Base-by-base conservation (phyloP, 2,797 vertebrate genomes). In the Spondyliosoma cantharus region DNA sequence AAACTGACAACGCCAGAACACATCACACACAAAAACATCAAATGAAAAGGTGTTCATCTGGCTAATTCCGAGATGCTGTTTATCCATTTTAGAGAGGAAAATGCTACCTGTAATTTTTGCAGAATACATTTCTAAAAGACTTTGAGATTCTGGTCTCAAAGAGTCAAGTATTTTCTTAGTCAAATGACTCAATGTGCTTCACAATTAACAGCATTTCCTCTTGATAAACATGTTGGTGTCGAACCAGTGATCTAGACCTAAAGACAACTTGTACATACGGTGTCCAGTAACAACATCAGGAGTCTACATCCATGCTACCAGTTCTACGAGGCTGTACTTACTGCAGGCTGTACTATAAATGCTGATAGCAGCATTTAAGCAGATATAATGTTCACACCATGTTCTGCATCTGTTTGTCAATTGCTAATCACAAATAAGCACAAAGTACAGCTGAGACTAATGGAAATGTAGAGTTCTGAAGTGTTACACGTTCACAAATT, bases 41-140 rank as follows among this genome's bases (percentile, higher is more conserved):
- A 83, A 81, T 71, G n/a, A 59, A 71, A 73, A 68, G 22, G 49
- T 58, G 46, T 84, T 85, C 67, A 65, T 71, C n/a, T 54, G 58
- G 37, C 74, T 82, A 50, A 60, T 24, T 76, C 49, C 27, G 59
- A 83, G 50, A 73, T 71, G 66, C 9, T 56, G 57, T 61, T 76
- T 61, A 71, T 74, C 52, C n/a, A 48, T 72, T 81, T 71, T 29
- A 81, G 48, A 46, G 46, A 46, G 5, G 49, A 57, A 81, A 86
- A 64, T 29, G 12, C 15, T 54, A 60, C 74, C 62, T 69, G 29
- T 74, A 65, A 76, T 60, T 74, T 32, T 57, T 58, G n/a, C 17
- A 57, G 64, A 1, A 22, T 2, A n/a, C 15, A 20, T 74, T 59
- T 69, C 17, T 52, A 54, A 71, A 70, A 54, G 46, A 45, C 4